These are phyloP conservation scores for Choloepus hoffmanni DNA, from an alignment of 2,113 vertebrate species.

Conservation along the genomic window DNA sequence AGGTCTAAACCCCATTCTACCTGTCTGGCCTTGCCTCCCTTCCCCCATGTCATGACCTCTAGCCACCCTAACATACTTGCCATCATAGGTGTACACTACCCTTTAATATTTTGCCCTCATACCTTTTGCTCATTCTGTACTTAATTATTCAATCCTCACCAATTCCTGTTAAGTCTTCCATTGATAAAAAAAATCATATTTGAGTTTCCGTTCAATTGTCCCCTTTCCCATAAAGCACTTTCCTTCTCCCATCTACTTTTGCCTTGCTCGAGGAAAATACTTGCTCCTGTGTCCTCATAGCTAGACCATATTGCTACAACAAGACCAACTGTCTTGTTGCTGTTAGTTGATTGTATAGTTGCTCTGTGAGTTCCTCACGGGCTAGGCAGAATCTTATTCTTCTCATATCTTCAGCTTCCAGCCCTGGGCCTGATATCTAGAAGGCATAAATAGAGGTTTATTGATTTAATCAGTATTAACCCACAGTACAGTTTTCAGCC, in stretches of 20 bases:
- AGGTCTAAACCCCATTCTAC: not conserved
- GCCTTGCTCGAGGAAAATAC: not conserved
- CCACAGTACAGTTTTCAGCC: not conserved
- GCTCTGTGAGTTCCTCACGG: not conserved
- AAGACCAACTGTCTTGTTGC: not conserved
- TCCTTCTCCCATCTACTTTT: not conserved
- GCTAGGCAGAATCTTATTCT: slow-evolving; percentile 5
- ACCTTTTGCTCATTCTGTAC: not conserved
- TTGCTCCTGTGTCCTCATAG: not conserved
- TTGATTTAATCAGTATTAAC: not conserved
- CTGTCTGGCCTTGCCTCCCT: not conserved
- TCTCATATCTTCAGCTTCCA: not conserved
- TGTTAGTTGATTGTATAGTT: not conserved
- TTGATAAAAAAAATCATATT: slow-evolving; percentile 8
- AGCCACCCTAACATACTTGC: not conserved
- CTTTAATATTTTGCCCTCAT: not conserved
- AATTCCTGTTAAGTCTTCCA: not conserved
- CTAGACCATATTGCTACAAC: not conserved
- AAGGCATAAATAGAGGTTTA: not conserved
- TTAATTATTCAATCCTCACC: not conserved
- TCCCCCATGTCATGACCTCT: not conserved
- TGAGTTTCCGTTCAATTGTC: slow-evolving; percentile 40
- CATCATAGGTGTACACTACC: not conserved
- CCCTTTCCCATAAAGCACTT: not conserved
- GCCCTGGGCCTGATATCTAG: not conserved